phyloP scores from a whole-genome alignment of 1,140 invertebrate genomes.

The Myzus persicae region DNA sequence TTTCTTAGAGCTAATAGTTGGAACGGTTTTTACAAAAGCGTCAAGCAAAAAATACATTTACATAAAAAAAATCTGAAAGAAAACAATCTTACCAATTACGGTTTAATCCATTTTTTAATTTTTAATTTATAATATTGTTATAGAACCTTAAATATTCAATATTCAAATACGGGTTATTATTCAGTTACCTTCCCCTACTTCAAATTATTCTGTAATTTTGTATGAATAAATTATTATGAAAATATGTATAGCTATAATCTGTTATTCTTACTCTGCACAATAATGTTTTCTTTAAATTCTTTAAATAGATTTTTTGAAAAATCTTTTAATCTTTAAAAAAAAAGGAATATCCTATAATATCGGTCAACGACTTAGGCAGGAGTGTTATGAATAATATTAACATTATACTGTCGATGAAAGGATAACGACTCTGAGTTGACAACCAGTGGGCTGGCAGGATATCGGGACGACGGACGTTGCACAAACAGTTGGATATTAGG shows the following conservation, averaged over 20 bases:
- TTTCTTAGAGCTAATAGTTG: background rate
- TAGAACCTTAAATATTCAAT: background rate
- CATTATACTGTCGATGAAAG: no score
- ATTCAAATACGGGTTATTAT: background rate
- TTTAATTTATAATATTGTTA: constrained; percentile 6
- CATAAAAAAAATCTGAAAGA: background rate
- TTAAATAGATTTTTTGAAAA: background rate
- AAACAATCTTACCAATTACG: background rate
- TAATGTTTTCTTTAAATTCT: background rate
- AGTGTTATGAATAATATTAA: background rate
- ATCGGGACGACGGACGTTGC: no score
- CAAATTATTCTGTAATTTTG: background rate
- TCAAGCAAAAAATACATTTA: background rate
- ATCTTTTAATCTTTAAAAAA: background rate
- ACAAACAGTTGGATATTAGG: background rate
- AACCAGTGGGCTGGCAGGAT: background rate
- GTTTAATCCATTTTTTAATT: background rate
- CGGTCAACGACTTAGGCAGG: background rate
- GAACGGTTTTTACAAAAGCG: background rate
- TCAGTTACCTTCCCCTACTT: background rate
- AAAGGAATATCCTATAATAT: background rate
- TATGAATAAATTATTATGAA: background rate
- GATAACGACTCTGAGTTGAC: background rate
- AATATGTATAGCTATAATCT: background rate
- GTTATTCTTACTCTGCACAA: background rate